Evolutionary conservation across 1,140 invertebrate genomes (phyloP).

Genomic region (Lepidotrigona ventralis): DNA sequence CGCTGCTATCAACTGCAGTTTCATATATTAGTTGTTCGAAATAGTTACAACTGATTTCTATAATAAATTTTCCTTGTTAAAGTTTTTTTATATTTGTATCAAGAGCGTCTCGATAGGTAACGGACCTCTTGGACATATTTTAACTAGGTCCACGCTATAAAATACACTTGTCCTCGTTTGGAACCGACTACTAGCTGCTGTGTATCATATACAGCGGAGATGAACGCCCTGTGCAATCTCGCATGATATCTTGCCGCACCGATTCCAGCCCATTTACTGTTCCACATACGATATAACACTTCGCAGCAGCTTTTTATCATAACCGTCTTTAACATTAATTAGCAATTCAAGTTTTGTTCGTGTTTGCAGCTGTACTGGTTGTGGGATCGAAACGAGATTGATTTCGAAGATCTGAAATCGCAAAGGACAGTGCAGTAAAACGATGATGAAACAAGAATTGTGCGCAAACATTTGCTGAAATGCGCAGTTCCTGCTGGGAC

Average conservation of each 20-base stretch:
- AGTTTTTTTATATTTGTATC: not conserved
- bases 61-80: not conserved
- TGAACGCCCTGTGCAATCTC: not conserved
- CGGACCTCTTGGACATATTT: not conserved
- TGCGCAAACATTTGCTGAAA: conserved; percentile 10
- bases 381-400: not conserved
- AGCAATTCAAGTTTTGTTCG: conserved; percentile 16
- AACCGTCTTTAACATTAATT: conserved; percentile 6
- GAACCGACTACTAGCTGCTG: not conserved
- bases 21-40: not conserved
- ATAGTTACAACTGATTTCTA: not conserved
- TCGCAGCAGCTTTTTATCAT: conserved; percentile 13
- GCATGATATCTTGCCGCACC: not conserved
- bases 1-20: not conserved
- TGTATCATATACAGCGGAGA: not conserved
- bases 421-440: not conserved
- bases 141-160: too few species aligned
- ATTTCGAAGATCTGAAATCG: not conserved
- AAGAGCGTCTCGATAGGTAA: not conserved
- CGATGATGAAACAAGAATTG: not conserved
- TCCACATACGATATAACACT: not conserved
- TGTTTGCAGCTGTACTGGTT: not conserved
- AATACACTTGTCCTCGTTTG: not conserved
- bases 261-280: not conserved
- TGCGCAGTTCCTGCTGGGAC: not conserved